Evolutionary conservation across 2,797 vertebrate genomes (phyloP).

Genomic region (Brachyrhaphis roseni): DNA sequence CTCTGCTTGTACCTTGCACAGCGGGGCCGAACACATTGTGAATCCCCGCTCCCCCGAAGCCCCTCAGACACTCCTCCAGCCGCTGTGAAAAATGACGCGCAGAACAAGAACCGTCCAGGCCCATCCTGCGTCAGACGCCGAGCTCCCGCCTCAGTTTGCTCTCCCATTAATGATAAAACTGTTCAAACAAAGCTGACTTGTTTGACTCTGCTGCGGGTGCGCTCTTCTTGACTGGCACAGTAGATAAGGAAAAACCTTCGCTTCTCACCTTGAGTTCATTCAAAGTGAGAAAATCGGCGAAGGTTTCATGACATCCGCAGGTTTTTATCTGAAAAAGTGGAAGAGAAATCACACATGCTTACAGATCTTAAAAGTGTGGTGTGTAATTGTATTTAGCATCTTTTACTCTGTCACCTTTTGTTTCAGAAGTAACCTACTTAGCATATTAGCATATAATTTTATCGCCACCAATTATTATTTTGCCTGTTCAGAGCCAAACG

Average conservation of each 20-base stretch:
- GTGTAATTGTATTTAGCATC: not conserved
- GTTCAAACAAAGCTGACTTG: slow-evolving; percentile 57
- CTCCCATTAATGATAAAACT: slow-evolving; percentile 51
- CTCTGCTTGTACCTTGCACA: slow-evolving; percentile 67
- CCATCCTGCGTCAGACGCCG: slow-evolving; percentile 45
- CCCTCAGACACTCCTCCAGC: slow-evolving; percentile 12
- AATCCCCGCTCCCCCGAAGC: not conserved
- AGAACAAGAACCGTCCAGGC: slow-evolving; percentile 35
- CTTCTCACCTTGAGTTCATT: not conserved
- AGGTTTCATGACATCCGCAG: not conserved
- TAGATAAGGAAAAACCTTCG: slow-evolving; percentile 44
- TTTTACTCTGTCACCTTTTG: not conserved
- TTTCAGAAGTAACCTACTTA: not conserved
- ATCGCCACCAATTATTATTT: not conserved
- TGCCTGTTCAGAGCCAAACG: not conserved
- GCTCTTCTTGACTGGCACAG: slow-evolving; percentile 11
- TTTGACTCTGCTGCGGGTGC: slow-evolving; percentile 25
- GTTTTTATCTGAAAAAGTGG: not conserved
- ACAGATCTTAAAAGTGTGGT: not conserved
- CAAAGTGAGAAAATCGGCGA: not conserved
- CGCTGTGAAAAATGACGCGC: slow-evolving; percentile 56
- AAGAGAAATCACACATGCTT: not conserved
- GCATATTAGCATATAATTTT: not conserved
- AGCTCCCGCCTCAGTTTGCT: slow-evolving; percentile 32
- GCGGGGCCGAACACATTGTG: slow-evolving; percentile 63